Evolutionary conservation across 2,888 invertebrate genomes (phyloP).

Genomic region (Apodemia mormo): DNA sequence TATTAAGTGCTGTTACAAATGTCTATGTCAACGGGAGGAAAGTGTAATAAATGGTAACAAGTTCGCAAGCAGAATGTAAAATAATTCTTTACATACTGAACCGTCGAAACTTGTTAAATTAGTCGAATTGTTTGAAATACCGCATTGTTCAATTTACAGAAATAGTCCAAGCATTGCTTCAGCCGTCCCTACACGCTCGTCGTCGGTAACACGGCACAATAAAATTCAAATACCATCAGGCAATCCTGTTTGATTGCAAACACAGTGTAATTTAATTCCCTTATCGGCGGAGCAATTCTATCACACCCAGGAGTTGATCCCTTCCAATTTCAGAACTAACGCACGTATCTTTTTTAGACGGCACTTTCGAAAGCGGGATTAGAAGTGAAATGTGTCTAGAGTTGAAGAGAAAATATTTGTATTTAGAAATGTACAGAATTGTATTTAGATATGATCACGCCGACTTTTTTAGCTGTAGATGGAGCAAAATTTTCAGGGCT

Average conservation of each 20-base stretch:
- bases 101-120: neutral
- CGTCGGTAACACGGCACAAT: conserved; percentile 6
- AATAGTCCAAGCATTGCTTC: neutral
- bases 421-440: too few species aligned
- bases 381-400: neutral
- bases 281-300: conserved; percentile 31
- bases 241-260: conserved; percentile 28
- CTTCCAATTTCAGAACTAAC: conserved; percentile 19
- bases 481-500: too few species aligned
- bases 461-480: too few species aligned
- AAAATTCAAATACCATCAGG: conserved; percentile 17
- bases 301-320: conserved; percentile 25
- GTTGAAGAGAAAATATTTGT: too few species aligned
- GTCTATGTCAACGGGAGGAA: too few species aligned
- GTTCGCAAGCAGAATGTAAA: too few species aligned
- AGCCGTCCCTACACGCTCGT: neutral
- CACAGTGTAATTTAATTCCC: conserved; percentile 39
- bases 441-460: too few species aligned
- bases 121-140: neutral
- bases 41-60: too few species aligned
- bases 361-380: neutral
- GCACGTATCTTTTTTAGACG: conserved; percentile 8
- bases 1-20: too few species aligned
- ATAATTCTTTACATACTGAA: neutral
- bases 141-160: conserved; percentile 1